Evolutionary conservation across 2,888 invertebrate species (phyloP), one percentile per base, ranked within the genome.

Genomic region (Himalopsyche japonica): DNA sequence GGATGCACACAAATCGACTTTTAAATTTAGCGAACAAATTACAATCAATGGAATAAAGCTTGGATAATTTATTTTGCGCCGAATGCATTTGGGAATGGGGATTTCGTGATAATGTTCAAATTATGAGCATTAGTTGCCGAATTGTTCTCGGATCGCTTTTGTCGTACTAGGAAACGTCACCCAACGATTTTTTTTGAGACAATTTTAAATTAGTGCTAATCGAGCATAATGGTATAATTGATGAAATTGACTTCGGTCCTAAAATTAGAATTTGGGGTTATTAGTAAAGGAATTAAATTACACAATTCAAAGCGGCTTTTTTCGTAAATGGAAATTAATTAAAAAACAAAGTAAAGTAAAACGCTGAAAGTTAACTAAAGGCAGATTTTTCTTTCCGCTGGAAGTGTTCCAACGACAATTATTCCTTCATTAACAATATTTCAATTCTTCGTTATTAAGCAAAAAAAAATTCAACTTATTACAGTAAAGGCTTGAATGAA

Each of bases 1-100:
- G 81, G 37, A 78, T 78, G 81, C 43, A 57, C 78, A 57, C 84
- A 48, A 78, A 78, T n/a, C n/a, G 78, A 77, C 81, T 84, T 84
- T 84, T 64, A 81, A 83, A 84, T 84, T 81, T 76, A 84, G 81
- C 57, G 77, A 64, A 84, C 81, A 81, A 84, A 84, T 84, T 81
- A 81, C 30, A 47, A 57, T 37, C 37, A 64, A 32, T 78, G 27
- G 81, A 57, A 79, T 43, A 43, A 70, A 48, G 81, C 20, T 57
- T 80, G 78, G 79, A 64, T 32, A 79, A 64, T 77, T 80, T 34
- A 78, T 80, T 84, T 84, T 47, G 37, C 76, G 76, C 79, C 80
- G 84, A 76, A 84, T 81, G 77, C 77, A 80, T 76, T 81, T 43
- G 76, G 32, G 76, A 27, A 76, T 34, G 20, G 20, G 20, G 57